These are phyloP conservation scores for Phalacrocorax carbo DNA, from an alignment of 2,113 vertebrate species.

Conservation along the genomic window DNA sequence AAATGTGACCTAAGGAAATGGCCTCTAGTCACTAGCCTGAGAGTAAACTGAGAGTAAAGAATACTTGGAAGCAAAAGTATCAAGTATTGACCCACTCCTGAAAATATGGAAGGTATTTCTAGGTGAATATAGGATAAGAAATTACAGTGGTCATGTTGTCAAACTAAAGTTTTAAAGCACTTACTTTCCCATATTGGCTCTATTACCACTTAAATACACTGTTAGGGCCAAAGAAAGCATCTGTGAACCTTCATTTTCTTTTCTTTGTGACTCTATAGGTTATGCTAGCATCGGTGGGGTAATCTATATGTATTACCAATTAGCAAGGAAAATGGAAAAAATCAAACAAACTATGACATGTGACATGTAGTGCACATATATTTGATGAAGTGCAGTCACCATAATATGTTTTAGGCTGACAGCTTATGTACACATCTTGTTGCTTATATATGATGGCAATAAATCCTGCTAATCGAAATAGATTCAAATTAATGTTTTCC, in stretches of 20 bases:
- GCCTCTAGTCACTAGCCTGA: background rate
- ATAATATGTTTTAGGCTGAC: background rate
- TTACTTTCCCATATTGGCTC: background rate
- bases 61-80: background rate
- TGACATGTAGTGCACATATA: background rate
- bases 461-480: constrained; percentile 12
- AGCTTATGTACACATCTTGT: background rate
- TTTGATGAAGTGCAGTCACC: background rate
- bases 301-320: background rate
- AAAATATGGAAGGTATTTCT: background rate
- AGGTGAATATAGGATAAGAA: background rate
- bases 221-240: background rate
- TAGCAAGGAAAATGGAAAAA: constrained; percentile 4
- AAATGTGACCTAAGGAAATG: background rate
- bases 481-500: background rate
- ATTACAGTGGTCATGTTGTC: background rate
- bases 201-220: background rate
- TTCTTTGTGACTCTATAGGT: background rate
- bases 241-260: background rate
- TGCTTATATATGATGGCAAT: background rate
- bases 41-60: background rate
- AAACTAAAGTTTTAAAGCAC: background rate
- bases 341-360: background rate
- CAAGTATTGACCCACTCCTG: background rate
- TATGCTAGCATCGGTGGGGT: background rate